A percentile compares a stretch with the other conserved stretches of the same genome.
Evolutionary conservation across 2,113 vertebrate genomes (phyloP).

Genomic region (Phaethornis superciliosus): DNA sequence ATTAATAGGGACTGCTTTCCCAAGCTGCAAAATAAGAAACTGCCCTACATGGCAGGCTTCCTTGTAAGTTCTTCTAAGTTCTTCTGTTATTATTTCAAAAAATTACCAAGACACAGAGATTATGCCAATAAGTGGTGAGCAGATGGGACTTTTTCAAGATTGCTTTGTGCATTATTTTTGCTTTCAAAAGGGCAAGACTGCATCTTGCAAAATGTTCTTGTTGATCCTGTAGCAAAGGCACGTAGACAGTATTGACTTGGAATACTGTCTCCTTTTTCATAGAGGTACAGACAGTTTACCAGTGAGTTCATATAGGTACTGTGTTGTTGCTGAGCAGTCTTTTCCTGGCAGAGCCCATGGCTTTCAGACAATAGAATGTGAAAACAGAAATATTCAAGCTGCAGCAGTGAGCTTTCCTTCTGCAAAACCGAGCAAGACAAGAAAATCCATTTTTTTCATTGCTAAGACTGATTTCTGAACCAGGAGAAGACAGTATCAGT

Average conservation of each 20-base stretch:
- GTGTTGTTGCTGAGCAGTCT: constrained; percentile 10
- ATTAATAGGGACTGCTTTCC: constrained; percentile 2
- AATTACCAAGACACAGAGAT: neutral
- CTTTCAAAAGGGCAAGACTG: neutral
- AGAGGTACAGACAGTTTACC: neutral
- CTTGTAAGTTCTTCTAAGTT: neutral
- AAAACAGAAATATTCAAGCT: neutral
- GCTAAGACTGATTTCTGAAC: neutral
- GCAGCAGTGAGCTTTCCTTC: neutral
- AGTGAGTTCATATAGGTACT: neutral
- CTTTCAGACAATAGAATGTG: accelerated
- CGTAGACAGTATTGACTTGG: neutral
- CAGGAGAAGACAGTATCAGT: constrained; percentile 14
- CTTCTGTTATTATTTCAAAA: neutral
- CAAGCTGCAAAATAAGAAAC: neutral
- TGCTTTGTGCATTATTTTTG: neutral
- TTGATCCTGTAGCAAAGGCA: neutral
- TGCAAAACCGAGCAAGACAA: neutral
- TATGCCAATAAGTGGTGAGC: neutral
- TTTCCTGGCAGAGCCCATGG: constrained; percentile 16
- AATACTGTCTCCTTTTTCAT: neutral
- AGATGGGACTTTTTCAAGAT: neutral
- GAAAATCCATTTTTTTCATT: neutral
- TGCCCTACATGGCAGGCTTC: neutral
- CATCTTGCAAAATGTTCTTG: neutral